These are phyloP conservation scores for Teleogryllus occipitalis DNA, from an alignment of 1,140 invertebrate genomes.

Conservation along the genomic window DNA sequence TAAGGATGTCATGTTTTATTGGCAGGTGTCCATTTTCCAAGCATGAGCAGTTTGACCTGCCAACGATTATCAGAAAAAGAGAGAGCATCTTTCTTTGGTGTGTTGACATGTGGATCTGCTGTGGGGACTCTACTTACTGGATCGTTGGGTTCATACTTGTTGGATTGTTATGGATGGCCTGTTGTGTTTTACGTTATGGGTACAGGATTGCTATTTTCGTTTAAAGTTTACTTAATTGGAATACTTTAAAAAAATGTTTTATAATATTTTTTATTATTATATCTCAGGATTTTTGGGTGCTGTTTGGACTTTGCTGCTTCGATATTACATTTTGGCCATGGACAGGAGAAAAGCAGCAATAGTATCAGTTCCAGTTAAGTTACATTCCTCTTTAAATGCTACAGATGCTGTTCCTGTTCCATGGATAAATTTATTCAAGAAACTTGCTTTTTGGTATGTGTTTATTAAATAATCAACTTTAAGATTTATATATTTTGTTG, in stretches of 20 bases:
- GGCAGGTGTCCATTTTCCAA: constrained; percentile 59
- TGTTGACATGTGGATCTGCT: constrained; percentile 55
- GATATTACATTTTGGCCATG: constrained; percentile 39
- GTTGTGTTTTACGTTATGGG: constrained; percentile 60
- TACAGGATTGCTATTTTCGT: constrained; percentile 29
- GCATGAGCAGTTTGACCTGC: constrained; percentile 62
- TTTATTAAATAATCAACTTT: background rate
- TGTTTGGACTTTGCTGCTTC: constrained; percentile 44
- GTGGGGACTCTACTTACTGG: constrained; percentile 59
- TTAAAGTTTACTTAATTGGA: background rate
- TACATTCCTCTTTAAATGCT: constrained; percentile 15
- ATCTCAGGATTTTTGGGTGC: constrained; percentile 43
- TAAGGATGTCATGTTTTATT: background rate
- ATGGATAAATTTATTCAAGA: constrained; percentile 45
- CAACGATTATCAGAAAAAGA: constrained; percentile 54
- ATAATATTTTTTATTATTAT: background rate
- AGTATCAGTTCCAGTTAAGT: constrained; percentile 25
- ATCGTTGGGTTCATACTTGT: constrained; percentile 56
- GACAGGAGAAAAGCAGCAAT: constrained; percentile 30
- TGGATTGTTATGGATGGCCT: constrained; percentile 59
- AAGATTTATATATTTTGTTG: background rate
- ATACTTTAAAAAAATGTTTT: background rate
- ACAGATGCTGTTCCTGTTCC: constrained; percentile 38
- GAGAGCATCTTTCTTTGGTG: constrained; percentile 59
- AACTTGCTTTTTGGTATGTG: constrained; percentile 48